A percentile compares a stretch with the other conserved stretches of the same genome.
phyloP scores from a whole-genome alignment of 2,113 vertebrate species.

The Ginglymostoma cirratum region DNA sequence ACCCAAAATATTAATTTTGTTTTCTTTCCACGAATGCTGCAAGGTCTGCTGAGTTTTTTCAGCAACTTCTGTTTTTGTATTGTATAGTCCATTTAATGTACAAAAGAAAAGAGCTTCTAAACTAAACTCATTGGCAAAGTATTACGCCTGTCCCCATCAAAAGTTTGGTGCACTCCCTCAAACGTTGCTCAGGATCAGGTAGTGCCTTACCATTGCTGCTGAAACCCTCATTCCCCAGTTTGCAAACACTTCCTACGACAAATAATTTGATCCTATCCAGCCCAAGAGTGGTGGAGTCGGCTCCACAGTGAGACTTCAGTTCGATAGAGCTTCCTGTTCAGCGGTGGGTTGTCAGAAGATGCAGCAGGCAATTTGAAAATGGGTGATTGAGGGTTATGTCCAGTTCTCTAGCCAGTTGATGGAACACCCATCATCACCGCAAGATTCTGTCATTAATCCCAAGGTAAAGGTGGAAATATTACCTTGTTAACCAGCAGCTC shows the following conservation, averaged over 20 bases:
- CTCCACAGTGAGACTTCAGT: not conserved
- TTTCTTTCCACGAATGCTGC: no score
- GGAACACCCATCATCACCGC: no score
- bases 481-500: not conserved
- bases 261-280: not conserved
- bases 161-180: not conserved
- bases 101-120: not conserved
- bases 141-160: no score
- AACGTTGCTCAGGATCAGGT: no score
- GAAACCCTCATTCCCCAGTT: no score
- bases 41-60: no score
- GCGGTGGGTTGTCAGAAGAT: not conserved
- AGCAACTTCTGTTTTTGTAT: no score
- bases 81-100: not conserved
- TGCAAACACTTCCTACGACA: no score
- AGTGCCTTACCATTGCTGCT: no score
- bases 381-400: no score
- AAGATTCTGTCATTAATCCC: not conserved
- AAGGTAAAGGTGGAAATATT: not conserved
- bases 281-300: not conserved
- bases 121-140: not conserved
- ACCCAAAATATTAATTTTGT: no score
- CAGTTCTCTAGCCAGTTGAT: no score
- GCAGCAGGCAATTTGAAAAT: not conserved
- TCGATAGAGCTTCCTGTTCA: not conserved